These are phyloP conservation scores for Sphaeridia pumilis DNA, from an alignment of 2,888 invertebrate genomes.

Conservation along the genomic window DNA sequence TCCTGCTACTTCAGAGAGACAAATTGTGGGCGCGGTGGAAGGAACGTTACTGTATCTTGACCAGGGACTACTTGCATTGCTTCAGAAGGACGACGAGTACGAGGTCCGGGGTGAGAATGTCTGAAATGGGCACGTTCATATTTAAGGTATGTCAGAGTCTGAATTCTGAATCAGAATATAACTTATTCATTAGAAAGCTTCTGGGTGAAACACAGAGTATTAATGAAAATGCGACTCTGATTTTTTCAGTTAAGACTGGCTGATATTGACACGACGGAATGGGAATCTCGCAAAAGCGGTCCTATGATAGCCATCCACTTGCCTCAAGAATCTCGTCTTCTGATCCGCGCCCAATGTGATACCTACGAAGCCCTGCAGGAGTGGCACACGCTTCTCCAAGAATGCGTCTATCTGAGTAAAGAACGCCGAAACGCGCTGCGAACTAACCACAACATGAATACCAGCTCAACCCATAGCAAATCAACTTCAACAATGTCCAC, in stretches of 20 bases:
- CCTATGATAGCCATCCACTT: slow-evolving; percentile 50
- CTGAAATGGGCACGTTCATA: slow-evolving; percentile 56
- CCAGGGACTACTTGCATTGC: slow-evolving; percentile 54
- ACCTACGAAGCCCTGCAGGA: slow-evolving; percentile 48
- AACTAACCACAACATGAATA: slow-evolving; percentile 41
- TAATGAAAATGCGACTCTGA: neutral
- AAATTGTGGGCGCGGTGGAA: slow-evolving; percentile 55
- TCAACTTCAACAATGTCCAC: slow-evolving; percentile 9
- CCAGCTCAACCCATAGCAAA: slow-evolving; percentile 14
- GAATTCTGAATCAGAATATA: neutral
- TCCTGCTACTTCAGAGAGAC: slow-evolving; percentile 54
- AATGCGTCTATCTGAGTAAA: slow-evolving; percentile 53
- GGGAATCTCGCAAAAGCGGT: slow-evolving; percentile 54
- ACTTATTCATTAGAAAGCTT: too few relatives aligned
- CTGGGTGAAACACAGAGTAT: neutral
- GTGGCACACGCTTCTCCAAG: slow-evolving; percentile 54
- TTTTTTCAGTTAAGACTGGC: slow-evolving; percentile 47
- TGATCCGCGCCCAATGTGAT: slow-evolving; percentile 41
- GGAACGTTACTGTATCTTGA: slow-evolving; percentile 54
- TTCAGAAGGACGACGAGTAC: slow-evolving; percentile 47
- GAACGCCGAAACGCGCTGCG: slow-evolving; percentile 50
- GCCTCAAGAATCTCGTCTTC: slow-evolving; percentile 41
- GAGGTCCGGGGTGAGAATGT: slow-evolving; percentile 43
- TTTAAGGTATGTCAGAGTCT: slow-evolving; percentile 46
- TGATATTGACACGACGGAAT: slow-evolving; percentile 54